Percentiles rank a stretch among this genome's conserved stretches.
Conservation (phyloP, 2,113 vertebrate species). For the Lucifuga dentata region DNA sequence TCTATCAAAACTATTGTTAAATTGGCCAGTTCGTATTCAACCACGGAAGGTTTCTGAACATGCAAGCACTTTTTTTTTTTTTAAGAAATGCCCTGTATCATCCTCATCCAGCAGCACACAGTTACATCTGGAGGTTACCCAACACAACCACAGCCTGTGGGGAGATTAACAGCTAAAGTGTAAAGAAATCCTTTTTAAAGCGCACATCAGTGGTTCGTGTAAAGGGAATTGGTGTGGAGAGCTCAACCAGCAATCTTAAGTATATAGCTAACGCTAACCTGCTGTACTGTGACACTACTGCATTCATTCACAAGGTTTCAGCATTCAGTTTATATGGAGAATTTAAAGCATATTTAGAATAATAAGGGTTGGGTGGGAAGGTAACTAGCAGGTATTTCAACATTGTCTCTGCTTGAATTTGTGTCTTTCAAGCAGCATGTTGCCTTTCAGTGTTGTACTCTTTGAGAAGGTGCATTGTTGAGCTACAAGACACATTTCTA, state of each 20-base stretch:
- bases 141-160: conserved; percentile 31
- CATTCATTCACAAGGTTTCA: conserved; percentile 21
- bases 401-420: conserved; percentile 70
- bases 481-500: conserved; percentile 49
- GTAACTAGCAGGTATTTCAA: conserved; percentile 63
- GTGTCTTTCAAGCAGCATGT: conserved; percentile 71
- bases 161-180: conserved; percentile 41
- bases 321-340: conserved; percentile 16
- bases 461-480: conserved; percentile 54
- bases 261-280: no score
- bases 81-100: conserved; percentile 36
- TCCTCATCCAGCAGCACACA: conserved; percentile 23
- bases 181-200: conserved; percentile 17
- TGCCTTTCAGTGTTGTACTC: conserved; percentile 64
- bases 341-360: conserved; percentile 41
- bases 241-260: no score
- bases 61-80: conserved; percentile 18
- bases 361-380: conserved; percentile 55
- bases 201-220: conserved; percentile 37
- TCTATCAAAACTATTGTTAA: no score
- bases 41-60: background rate
- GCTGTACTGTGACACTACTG: no score
- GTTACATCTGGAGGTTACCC: conserved; percentile 45
- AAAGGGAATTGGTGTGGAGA: conserved; percentile 22
- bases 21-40: no score